phyloP scores from a whole-genome alignment of 1,140 invertebrate species.

The Apis cerana region DNA sequence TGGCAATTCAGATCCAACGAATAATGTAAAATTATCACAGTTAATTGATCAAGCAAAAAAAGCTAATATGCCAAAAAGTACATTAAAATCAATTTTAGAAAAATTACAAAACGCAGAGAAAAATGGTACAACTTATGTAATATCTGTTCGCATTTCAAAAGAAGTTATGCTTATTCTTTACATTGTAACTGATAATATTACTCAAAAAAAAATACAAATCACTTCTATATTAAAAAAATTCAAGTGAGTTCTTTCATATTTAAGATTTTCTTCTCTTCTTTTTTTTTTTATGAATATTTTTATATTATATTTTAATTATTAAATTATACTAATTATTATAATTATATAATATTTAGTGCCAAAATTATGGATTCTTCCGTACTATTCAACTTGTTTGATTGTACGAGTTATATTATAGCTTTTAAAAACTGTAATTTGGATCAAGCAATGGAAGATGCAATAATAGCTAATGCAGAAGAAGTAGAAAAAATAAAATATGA shows the following conservation, averaged over 20 bases:
- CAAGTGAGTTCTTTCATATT: slow-evolving; percentile 70
- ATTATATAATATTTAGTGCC: slow-evolving; percentile 48
- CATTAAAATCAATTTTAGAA: slow-evolving; percentile 83
- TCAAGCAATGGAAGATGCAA: slow-evolving; percentile 84
- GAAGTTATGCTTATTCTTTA: slow-evolving; percentile 77
- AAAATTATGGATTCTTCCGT: slow-evolving; percentile 63
- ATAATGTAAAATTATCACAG: slow-evolving; percentile 82
- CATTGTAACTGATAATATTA: slow-evolving; percentile 75
- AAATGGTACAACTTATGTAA: slow-evolving; percentile 68
- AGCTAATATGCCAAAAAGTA: slow-evolving; percentile 82
- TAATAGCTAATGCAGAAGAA: slow-evolving; percentile 84
- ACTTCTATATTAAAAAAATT: slow-evolving; percentile 73
- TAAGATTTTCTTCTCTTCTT: no score
- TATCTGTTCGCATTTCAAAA: slow-evolving; percentile 78
- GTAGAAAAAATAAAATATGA: slow-evolving; percentile 80
- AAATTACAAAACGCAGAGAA: slow-evolving; percentile 76
- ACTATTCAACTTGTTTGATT: slow-evolving; percentile 79
- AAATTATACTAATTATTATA: neutral
- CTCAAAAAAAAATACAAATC: slow-evolving; percentile 70
- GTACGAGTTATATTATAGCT: slow-evolving; percentile 81
- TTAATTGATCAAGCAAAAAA: slow-evolving; percentile 83
- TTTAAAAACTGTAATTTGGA: slow-evolving; percentile 77
- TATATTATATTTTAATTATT: neutral
- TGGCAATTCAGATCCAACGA: slow-evolving; percentile 81
- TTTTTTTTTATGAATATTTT: slow-evolving; percentile 5